A percentile compares a stretch with the other conserved stretches of the same genome.
phyloP scores from a whole-genome alignment of 1,140 invertebrate species.

The Musca domestica region DNA sequence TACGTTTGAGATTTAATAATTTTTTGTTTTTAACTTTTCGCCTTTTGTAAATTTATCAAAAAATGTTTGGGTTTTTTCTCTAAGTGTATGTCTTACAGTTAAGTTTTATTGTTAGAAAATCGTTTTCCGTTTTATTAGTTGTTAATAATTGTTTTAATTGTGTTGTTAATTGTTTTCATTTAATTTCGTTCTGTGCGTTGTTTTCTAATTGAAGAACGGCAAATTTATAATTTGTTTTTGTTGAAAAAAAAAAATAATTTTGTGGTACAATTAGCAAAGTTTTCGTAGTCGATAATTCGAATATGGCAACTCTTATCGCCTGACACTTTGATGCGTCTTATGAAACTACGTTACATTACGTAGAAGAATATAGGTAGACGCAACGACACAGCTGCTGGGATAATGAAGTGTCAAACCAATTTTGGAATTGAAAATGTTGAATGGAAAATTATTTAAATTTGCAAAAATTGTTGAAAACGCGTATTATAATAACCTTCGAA shows the following conservation, averaged over 20 bases:
- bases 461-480: too few species aligned
- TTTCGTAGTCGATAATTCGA: too few species aligned
- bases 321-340: too few species aligned
- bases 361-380: too few species aligned
- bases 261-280: not conserved
- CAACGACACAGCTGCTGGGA: too few species aligned
- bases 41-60: constrained; percentile 20
- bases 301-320: too few species aligned
- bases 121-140: not conserved
- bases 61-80: constrained; percentile 3
- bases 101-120: constrained; percentile 18
- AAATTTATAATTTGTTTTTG: not conserved
- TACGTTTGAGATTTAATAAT: not conserved
- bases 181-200: constrained; percentile 20
- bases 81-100: constrained; percentile 1
- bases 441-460: too few species aligned
- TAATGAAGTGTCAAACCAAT: too few species aligned
- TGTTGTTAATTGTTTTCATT: not conserved
- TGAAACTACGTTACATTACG: too few species aligned
- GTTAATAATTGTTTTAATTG: too few species aligned
- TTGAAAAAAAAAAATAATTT: not conserved
- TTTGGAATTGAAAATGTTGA: too few species aligned
- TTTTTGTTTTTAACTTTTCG: not conserved
- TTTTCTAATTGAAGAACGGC: not conserved
- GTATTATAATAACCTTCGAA: too few species aligned